Conservation (phyloP, 1,140 invertebrate species). For the Heterodera carotae region DNA sequence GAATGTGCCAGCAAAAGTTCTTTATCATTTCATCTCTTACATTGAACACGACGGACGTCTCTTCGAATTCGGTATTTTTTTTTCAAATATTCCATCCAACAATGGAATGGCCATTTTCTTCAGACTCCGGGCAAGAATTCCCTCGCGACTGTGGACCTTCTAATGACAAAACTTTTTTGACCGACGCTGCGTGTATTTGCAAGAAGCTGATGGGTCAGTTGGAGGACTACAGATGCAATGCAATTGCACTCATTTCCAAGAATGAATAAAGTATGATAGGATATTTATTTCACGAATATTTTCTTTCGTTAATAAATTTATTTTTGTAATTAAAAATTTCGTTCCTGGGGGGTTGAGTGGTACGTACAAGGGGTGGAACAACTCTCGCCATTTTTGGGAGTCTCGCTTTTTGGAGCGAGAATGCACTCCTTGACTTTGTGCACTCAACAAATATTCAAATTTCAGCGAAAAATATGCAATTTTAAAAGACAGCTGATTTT, state of each 20-base stretch:
- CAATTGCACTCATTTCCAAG: slow-evolving; percentile 40
- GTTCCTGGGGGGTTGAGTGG: too few relatives aligned
- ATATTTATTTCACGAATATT: not conserved
- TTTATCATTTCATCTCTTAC: slow-evolving; percentile 56
- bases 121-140: slow-evolving; percentile 35
- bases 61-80: slow-evolving; percentile 31
- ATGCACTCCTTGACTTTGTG: too few relatives aligned
- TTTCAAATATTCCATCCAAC: not conserved
- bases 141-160: slow-evolving; percentile 59
- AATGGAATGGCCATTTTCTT: not conserved
- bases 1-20: slow-evolving; percentile 38
- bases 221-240: slow-evolving; percentile 43
- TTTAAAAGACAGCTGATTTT: too few relatives aligned
- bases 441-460: too few relatives aligned
- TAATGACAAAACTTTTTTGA: slow-evolving; percentile 37
- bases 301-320: too few relatives aligned
- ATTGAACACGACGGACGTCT: slow-evolving; percentile 23
- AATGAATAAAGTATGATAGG: not conserved
- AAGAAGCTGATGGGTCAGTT: slow-evolving; percentile 45
- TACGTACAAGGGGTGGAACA: too few relatives aligned
- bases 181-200: slow-evolving; percentile 48
- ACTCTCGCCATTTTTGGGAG: too few relatives aligned
- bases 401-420: too few relatives aligned
- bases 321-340: too few relatives aligned
- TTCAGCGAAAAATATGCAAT: too few relatives aligned